These are phyloP conservation scores for Oscheius sp. DNA, from an alignment of 2,888 invertebrate species.

Conservation along the genomic window DNA sequence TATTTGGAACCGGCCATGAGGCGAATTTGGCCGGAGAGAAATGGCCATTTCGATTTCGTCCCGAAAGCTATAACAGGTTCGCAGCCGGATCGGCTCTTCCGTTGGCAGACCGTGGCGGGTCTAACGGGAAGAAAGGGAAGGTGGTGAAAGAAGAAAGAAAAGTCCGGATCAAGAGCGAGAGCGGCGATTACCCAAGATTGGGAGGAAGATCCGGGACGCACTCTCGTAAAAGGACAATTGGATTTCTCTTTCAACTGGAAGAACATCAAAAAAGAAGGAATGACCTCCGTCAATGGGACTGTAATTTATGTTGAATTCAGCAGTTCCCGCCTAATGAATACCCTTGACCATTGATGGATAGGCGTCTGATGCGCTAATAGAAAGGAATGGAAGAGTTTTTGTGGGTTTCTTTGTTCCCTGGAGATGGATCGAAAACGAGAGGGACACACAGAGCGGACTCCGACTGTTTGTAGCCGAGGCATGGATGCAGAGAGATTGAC, in stretches of 20 bases:
- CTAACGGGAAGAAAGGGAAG: slow-evolving; percentile 10
- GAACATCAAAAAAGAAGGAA: not conserved
- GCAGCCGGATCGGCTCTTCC: slow-evolving; percentile 19
- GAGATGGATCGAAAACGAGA: not conserved
- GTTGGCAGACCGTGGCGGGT: slow-evolving; percentile 1
- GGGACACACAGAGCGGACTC: not conserved
- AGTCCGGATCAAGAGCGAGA: slow-evolving; percentile 10
- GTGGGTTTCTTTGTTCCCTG: not conserved
- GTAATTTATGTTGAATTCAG: no score
- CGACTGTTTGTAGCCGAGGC: not conserved
- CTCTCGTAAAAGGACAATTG: not conserved
- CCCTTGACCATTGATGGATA: no score
- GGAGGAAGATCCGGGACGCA: not conserved
- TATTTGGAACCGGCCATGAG: slow-evolving; percentile 22
- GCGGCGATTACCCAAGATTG: slow-evolving; percentile 12
- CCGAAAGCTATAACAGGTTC: slow-evolving; percentile 3
- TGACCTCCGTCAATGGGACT: no score
- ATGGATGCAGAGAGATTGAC: not conserved
- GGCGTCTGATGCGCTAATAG: no score
- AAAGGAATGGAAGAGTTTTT: no score
- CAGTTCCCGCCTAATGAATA: no score
- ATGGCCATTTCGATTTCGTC: slow-evolving; percentile 20
- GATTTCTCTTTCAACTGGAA: not conserved
- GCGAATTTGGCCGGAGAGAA: slow-evolving; percentile 10
- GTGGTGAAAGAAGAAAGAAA: slow-evolving; percentile 36